Evolutionary conservation across 2,888 invertebrate species (phyloP).

Genomic region (Pachymerium ferrugineum): DNA sequence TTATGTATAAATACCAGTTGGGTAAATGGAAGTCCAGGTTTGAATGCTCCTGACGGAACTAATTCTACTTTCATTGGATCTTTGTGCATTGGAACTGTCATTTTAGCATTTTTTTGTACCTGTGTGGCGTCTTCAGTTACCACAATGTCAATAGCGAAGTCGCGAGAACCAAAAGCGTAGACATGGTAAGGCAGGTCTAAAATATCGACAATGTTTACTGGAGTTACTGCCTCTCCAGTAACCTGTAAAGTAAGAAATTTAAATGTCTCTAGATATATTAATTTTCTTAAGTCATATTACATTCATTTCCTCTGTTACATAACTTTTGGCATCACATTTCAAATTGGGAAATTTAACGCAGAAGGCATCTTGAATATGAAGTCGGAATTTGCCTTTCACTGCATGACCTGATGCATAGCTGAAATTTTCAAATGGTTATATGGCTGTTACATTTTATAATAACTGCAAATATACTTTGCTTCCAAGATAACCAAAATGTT

Average conservation of each 20-base stretch:
- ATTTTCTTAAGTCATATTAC: not conserved
- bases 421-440: not conserved
- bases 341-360: not conserved
- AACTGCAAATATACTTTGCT: not conserved
- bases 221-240: too few relatives aligned
- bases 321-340: not conserved
- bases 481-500: not conserved
- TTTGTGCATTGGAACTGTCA: not conserved
- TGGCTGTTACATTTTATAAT: not conserved
- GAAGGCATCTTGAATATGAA: not conserved
- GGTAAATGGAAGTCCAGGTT: not conserved
- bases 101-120: not conserved
- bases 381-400: not conserved
- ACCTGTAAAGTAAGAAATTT: too few relatives aligned
- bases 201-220: too few relatives aligned
- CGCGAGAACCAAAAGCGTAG: not conserved
- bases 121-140: not conserved
- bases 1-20: not conserved
- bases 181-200: too few relatives aligned
- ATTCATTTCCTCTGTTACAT: not conserved
- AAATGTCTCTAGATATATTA: too few relatives aligned
- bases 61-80: not conserved
- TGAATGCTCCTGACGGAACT: not conserved
- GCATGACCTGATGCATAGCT: not conserved
- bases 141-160: not conserved